Percentiles rank a stretch among this genome's conserved stretches.
Evolutionary conservation across 2,113 vertebrate genomes (phyloP).

Genomic region (Heteronetta atricapilla): DNA sequence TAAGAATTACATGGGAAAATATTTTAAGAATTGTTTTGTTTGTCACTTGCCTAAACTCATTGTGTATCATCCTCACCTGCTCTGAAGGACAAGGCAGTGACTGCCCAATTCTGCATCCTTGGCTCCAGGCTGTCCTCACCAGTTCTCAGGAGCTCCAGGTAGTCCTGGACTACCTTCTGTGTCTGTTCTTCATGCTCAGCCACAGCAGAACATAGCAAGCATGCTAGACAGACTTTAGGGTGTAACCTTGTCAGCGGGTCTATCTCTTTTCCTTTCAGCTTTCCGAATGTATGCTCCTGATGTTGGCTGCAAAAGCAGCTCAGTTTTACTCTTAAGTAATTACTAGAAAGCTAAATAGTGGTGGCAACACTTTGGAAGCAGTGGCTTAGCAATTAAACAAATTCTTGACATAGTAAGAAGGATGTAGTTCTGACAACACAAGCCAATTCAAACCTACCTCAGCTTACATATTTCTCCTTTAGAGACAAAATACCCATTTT

Average conservation of each 20-base stretch:
- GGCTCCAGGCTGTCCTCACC: background rate
- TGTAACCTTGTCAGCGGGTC: background rate
- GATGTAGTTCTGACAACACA: background rate
- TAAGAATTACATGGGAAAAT: background rate
- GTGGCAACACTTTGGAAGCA: background rate
- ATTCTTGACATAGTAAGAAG: background rate
- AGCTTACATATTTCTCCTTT: background rate
- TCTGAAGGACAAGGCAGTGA: background rate
- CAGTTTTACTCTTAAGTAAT: background rate
- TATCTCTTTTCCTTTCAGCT: background rate
- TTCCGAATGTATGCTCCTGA: background rate
- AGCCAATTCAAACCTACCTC: background rate
- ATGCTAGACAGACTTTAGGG: background rate
- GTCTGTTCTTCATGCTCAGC: background rate
- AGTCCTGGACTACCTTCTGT: background rate
- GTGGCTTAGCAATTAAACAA: background rate
- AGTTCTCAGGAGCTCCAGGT: background rate
- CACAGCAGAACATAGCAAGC: accelerated
- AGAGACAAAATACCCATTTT: background rate
- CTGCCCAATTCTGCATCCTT: background rate
- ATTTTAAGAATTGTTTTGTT: background rate
- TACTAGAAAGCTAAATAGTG: background rate
- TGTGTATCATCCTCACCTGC: background rate
- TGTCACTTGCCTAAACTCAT: background rate
- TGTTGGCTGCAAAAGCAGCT: background rate